phyloP scores from a whole-genome alignment of 2,113 vertebrate genomes.

The Ascaphus truei region DNA sequence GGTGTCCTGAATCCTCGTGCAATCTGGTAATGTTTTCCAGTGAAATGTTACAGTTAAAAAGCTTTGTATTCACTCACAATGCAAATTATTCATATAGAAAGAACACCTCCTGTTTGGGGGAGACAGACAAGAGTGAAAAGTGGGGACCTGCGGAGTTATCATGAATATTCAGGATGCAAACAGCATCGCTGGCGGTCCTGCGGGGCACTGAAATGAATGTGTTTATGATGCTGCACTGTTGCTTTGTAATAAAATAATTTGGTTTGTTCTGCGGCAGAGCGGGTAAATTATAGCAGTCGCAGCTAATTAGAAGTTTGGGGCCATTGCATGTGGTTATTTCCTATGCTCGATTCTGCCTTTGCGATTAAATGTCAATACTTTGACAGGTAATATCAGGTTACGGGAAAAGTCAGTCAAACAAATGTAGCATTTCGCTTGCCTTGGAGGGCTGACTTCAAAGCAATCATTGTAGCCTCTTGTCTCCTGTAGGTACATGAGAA shows the following conservation, averaged over 20 bases:
- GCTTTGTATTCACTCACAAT: not conserved
- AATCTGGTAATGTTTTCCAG: not conserved
- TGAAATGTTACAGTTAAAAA: not conserved
- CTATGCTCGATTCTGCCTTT: not conserved
- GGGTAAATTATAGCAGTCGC: not conserved
- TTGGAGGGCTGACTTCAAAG: not conserved
- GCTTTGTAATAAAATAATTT: conserved; percentile 2
- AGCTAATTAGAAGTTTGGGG: not conserved
- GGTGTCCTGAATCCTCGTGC: not conserved
- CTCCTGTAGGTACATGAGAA: not conserved
- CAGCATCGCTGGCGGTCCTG: not conserved
- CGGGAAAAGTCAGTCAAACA: not conserved
- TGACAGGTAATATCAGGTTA: not conserved
- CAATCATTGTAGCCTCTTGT: not conserved
- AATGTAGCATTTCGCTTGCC: not conserved
- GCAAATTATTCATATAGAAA: not conserved
- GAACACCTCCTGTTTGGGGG: not conserved
- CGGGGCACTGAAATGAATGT: not conserved
- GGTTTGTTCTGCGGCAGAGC: not conserved
- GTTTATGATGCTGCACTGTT: not conserved
- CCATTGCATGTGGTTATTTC: not conserved
- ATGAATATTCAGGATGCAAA: not conserved
- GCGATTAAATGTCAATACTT: not conserved
- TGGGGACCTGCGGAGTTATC: not conserved
- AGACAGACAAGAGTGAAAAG: not conserved